These are phyloP conservation scores for Kryptopterus vitreolus DNA, from an alignment of 2,797 vertebrate genomes.

Conservation along the genomic window DNA sequence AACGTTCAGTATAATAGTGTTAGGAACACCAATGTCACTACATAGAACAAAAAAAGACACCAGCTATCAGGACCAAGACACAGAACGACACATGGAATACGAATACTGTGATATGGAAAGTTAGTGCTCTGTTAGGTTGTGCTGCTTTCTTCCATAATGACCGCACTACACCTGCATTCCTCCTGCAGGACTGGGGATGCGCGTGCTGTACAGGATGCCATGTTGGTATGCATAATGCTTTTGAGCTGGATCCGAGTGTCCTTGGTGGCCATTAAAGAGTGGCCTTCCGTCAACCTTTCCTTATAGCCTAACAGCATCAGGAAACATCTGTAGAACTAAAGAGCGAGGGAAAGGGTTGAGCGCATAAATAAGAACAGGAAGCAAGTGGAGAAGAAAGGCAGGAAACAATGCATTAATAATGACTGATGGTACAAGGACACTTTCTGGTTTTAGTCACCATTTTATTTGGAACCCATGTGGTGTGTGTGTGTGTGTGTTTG, in stretches of 20 bases:
- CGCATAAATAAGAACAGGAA: neutral
- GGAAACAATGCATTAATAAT: neutral
- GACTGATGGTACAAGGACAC: neutral
- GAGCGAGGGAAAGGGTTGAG: neutral
- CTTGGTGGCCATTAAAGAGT: conserved; percentile 70
- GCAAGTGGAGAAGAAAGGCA: neutral
- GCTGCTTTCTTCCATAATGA: conserved; percentile 46
- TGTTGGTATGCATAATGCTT: conserved; percentile 65
- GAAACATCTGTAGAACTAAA: conserved; percentile 86
- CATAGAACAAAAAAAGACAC: neutral
- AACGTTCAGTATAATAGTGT: neutral
- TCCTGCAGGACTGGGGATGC: conserved; percentile 59
- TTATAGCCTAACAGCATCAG: conserved; percentile 74
- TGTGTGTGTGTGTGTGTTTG: neutral
- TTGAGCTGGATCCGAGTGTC: conserved; percentile 74
- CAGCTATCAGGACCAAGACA: neutral
- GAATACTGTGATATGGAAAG: neutral
- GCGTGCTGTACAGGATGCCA: conserved; percentile 61
- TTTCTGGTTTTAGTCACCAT: neutral
- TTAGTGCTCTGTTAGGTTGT: conserved; percentile 35
- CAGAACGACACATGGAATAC: neutral
- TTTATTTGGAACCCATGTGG: neutral
- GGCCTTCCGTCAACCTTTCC: conserved; percentile 58
- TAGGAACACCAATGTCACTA: neutral
- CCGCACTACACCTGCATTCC: conserved; percentile 52